Evolutionary conservation across 2,797 vertebrate species (phyloP).

Genomic region (Ibycter americanus): DNA sequence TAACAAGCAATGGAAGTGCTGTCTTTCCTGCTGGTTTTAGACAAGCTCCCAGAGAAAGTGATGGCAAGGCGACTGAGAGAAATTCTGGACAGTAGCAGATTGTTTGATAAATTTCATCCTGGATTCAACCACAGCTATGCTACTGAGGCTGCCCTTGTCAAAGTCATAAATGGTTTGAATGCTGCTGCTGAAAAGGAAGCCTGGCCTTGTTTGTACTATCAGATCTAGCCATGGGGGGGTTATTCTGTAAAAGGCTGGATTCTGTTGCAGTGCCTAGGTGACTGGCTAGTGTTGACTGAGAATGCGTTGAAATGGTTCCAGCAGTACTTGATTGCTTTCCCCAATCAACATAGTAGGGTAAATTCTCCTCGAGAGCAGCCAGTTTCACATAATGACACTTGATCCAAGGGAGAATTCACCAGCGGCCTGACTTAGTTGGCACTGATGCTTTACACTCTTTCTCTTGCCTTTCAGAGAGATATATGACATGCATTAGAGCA

Average conservation of each 20-base stretch:
- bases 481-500: slow-evolving; percentile 56
- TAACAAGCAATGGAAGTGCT: slow-evolving; percentile 10
- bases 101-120: slow-evolving; percentile 60
- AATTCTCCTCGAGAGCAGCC: slow-evolving; percentile 56
- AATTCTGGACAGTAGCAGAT: slow-evolving; percentile 52
- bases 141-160: slow-evolving; percentile 66
- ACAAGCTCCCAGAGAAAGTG: slow-evolving; percentile 47
- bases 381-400: slow-evolving; percentile 68
- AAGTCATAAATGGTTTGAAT: slow-evolving; percentile 63
- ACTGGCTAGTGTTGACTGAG: slow-evolving; percentile 63
- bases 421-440: slow-evolving; percentile 49
- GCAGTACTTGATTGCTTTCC: slow-evolving; percentile 51
- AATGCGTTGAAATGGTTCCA: slow-evolving; percentile 64
- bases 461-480: slow-evolving; percentile 58
- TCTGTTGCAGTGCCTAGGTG: slow-evolving; percentile 69
- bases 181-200: slow-evolving; percentile 57
- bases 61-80: slow-evolving; percentile 30
- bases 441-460: slow-evolving; percentile 17
- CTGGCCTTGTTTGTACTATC: slow-evolving; percentile 71
- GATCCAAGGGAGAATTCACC: slow-evolving; percentile 63
- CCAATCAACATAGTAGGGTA: slow-evolving; percentile 49
- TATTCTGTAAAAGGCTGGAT: slow-evolving; percentile 57
- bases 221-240: slow-evolving; percentile 57
- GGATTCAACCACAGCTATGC: slow-evolving; percentile 39
- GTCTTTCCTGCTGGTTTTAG: slow-evolving; percentile 47